Base-by-base conservation (phyloP, 2,113 vertebrate species). In the Onychostruthus taczanowskii region DNA sequence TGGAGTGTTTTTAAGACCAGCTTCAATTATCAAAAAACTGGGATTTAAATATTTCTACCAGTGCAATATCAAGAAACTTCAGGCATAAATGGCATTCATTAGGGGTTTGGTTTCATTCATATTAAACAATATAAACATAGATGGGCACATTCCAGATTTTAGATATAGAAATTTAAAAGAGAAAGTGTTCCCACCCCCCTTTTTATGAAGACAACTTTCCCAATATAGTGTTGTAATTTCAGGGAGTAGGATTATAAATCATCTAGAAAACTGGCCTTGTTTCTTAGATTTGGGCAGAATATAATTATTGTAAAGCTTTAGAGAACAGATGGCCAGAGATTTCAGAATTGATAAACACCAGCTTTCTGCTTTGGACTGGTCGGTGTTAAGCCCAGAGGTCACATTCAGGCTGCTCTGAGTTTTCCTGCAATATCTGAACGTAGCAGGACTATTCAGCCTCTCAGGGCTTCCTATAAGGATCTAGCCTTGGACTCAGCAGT, bases 311-410 rank as follows among this genome's bases (percentile, higher is more conserved):
- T 68, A 93, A 83, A 92, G 52, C 70, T 91, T 89, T 70, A 91
- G 79, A 95, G 81, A 95, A 75, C 96, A 97, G 96, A 96, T 97
- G 97, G 95, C 24, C 52, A 85, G 80, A 96, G 72, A 92, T 96
- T 97, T 95, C 63, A 89, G 76, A 88, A 94, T 73, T 80, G 4
- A 80, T 77, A 90, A 94, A 87, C 37, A 85, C 63, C 61, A 73
- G 53, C 56, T 92, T 94, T 89, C 74, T 95, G 59, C 39, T 86
- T 84, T 73, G 69, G 69, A 53, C 75, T 89, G 84, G 73, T 79
- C 6, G 43, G 37, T 61, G 33, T 55, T 75, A 84, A 87, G 31
- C n/a, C 39, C 69, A 64, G 41, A 77, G 64, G 68, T 80, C 75
- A 68, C 76, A 79, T 67, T 82, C 62, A 62, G 61, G 59, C 35